These are phyloP conservation scores for Gallinago stenura DNA, from an alignment of 2,797 vertebrate genomes.

Conservation along the genomic window DNA sequence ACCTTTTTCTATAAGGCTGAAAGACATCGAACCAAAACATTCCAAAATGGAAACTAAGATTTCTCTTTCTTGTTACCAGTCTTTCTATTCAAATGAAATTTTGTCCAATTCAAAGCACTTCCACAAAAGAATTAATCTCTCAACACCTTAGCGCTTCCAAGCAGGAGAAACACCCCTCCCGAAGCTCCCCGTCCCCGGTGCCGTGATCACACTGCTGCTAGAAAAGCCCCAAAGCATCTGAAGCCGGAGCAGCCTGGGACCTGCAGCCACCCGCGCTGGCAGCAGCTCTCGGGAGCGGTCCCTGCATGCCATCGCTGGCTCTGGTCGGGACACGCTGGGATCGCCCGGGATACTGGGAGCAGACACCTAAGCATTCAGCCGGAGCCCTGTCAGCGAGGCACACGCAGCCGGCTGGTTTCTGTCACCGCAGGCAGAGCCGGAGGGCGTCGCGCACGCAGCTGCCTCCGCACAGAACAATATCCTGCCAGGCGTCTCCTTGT, in stretches of 20 bases:
- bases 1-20: background rate
- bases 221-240: background rate
- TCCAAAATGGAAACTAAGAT: background rate
- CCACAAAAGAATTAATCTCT: background rate
- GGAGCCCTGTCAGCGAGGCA: background rate
- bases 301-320: rapidly evolving
- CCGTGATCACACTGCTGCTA: background rate
- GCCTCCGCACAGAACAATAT: background rate
- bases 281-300: background rate
- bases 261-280: rapidly evolving
- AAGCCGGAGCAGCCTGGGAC: rapidly evolving
- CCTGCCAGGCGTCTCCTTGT: constrained; percentile 8
- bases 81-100: background rate
- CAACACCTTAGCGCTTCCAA: background rate
- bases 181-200: background rate
- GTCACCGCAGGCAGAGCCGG: background rate
- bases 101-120: background rate
- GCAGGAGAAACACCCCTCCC: background rate
- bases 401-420: background rate
- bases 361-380: background rate
- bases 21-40: background rate
- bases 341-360: background rate
- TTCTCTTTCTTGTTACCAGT: background rate
- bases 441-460: background rate
- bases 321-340: background rate